Evolutionary conservation across 1,140 invertebrate species (phyloP).

Genomic region (Aphaenogaster floridana): DNA sequence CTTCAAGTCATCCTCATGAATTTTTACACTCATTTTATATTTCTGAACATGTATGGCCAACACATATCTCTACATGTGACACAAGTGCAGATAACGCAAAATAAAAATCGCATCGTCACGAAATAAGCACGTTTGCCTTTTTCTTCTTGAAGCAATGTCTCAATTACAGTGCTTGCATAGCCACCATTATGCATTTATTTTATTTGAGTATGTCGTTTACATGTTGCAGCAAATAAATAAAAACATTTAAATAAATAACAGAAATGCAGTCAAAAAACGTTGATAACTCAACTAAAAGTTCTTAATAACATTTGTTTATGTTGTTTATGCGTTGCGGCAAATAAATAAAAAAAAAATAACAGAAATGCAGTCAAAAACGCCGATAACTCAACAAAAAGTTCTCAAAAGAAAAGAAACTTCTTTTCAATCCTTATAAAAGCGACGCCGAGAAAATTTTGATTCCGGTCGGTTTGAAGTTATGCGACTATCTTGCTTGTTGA

Average conservation of each 20-base stretch:
- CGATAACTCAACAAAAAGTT: neutral
- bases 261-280: too few relatives aligned
- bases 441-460: neutral
- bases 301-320: too few relatives aligned
- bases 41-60: neutral
- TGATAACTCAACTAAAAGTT: too few relatives aligned
- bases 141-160: neutral
- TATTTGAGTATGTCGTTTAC: too few relatives aligned
- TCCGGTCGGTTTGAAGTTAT: constrained; percentile 21
- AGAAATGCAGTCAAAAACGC: neutral
- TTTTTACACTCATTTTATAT: neutral
- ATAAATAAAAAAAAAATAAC: neutral
- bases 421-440: neutral
- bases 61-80: neutral
- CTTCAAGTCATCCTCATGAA: neutral
- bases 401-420: neutral
- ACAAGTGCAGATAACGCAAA: neutral
- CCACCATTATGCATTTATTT: neutral
- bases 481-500: neutral
- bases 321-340: neutral
- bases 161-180: neutral
- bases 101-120: neutral
- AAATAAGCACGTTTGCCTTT: neutral
- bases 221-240: too few relatives aligned
- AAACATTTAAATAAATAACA: too few relatives aligned